Evolutionary conservation across 2,797 vertebrate genomes (phyloP).

Genomic region (Petrocephalus sullivani): DNA sequence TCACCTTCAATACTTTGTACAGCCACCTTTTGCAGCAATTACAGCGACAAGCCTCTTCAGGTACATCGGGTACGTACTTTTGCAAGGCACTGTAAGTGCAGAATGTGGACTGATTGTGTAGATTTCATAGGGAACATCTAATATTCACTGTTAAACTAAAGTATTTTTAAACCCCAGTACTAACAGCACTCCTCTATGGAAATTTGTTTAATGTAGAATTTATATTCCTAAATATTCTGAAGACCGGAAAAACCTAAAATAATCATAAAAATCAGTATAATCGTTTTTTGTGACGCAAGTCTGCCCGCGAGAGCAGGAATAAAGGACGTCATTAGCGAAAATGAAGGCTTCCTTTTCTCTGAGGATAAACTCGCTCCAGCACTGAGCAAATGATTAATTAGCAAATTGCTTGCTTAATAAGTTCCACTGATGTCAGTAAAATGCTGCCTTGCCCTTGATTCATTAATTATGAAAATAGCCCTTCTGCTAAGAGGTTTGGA

Average conservation of each 20-base stretch:
- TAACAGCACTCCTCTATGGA: not conserved
- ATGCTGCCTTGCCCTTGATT: conserved; percentile 22
- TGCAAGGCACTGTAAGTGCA: not conserved
- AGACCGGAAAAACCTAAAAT: not conserved
- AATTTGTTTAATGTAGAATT: not conserved
- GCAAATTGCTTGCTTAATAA: conserved; percentile 36
- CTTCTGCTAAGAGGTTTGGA: not conserved
- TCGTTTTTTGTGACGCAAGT: not conserved
- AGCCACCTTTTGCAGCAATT: too few relatives aligned
- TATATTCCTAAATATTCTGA: not conserved
- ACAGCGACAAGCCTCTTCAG: too few relatives aligned
- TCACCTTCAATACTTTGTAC: too few relatives aligned
- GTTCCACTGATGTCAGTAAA: conserved; percentile 26
- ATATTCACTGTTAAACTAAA: not conserved
- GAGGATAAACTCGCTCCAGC: not conserved
- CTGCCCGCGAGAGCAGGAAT: not conserved
- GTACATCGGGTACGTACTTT: too few relatives aligned
- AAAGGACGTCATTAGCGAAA: not conserved
- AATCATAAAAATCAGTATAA: not conserved
- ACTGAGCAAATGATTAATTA: conserved; percentile 43
- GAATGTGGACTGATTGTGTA: not conserved
- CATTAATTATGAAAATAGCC: conserved; percentile 24
- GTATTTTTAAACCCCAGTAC: not conserved
- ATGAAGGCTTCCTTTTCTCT: conserved; percentile 1
- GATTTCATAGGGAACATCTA: not conserved